These are phyloP conservation scores for Uloborus plumipes DNA, from an alignment of 2,888 invertebrate species.

Conservation along the genomic window DNA sequence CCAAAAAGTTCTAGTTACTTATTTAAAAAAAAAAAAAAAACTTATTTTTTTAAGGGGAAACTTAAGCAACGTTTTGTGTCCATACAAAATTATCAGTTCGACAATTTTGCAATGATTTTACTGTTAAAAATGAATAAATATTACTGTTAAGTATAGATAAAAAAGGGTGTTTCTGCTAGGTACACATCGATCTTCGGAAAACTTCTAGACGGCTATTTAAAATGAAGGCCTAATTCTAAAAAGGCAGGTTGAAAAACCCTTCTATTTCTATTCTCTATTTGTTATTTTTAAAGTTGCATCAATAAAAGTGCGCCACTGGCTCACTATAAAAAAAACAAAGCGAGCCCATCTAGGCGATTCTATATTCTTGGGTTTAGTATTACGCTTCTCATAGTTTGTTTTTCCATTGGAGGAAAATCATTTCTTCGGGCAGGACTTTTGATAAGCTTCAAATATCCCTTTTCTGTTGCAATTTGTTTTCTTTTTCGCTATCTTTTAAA, in stretches of 20 bases:
- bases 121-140: too few species aligned
- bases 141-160: too few species aligned
- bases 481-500: not conserved
- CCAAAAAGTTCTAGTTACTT: too few species aligned
- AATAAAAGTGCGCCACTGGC: not conserved
- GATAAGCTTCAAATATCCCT: slow-evolving; percentile 43
- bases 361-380: slow-evolving; percentile 35
- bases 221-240: not conserved
- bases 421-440: slow-evolving; percentile 24
- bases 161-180: too few species aligned
- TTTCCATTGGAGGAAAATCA: slow-evolving; percentile 21
- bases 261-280: not conserved
- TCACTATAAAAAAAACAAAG: slow-evolving; percentile 22
- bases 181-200: too few species aligned
- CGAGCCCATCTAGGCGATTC: slow-evolving; percentile 29
- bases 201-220: slow-evolving; percentile 2
- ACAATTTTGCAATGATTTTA: too few species aligned
- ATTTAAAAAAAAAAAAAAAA: too few species aligned
- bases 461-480: not conserved
- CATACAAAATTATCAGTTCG: too few species aligned
- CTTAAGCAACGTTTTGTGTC: too few species aligned
- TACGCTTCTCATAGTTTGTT: slow-evolving; percentile 36
- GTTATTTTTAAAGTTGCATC: slow-evolving; percentile 6
- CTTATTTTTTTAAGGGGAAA: too few species aligned
- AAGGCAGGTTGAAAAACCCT: not conserved